Base-by-base conservation (phyloP, 2,888 invertebrate species). In the Eumerus sabulonum region DNA sequence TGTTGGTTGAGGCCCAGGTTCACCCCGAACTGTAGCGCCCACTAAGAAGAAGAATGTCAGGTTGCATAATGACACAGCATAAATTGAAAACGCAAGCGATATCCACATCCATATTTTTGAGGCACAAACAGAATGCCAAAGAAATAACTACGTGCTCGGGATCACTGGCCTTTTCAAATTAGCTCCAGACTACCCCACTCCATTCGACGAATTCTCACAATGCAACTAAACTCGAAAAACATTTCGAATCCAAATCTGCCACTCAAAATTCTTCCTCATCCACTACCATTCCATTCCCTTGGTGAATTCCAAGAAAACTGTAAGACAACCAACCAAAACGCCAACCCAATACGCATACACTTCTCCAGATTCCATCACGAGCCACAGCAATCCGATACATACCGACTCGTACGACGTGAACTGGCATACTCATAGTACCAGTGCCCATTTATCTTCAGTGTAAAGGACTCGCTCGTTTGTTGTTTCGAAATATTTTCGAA, bases 321-420 rank as follows among this genome's bases (percentile, higher is more conserved):
- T 14, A 35, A n/a, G n/a, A 54, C 50, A 51, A 27, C 38, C n/a
- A 47, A 54, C 44, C 16, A 59, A 60, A 48, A 47, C n/a, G n/a
- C 62, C 53, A 59, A 48, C 40, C 59, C 59, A 48, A 60, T 54
- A 68, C 79, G 74, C 68, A 64, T 53, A 48, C 44, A 48, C 11
- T 27, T 27, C 7, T 50, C 16, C 74, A 60, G 27, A 74, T 74
- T 74, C 74, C 79, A 60, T 64, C 74, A 70, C 60, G 74, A 59
- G 47, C 13, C 40, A 9, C 54, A 42, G 57, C 9, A 35, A 38
- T 36, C 40, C 60, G 5, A 56, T 56, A 48, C 38, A 71, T 45
- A 27, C 27, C 27, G 27, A 27, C 7, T 27, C 27, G 27, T 27
- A 27, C 27, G 27, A 27, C n/a, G n/a, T n/a, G n/a, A n/a, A n/a